Evolutionary conservation across 1,140 invertebrate genomes (phyloP).

Genomic region (Scylla paramamosain): DNA sequence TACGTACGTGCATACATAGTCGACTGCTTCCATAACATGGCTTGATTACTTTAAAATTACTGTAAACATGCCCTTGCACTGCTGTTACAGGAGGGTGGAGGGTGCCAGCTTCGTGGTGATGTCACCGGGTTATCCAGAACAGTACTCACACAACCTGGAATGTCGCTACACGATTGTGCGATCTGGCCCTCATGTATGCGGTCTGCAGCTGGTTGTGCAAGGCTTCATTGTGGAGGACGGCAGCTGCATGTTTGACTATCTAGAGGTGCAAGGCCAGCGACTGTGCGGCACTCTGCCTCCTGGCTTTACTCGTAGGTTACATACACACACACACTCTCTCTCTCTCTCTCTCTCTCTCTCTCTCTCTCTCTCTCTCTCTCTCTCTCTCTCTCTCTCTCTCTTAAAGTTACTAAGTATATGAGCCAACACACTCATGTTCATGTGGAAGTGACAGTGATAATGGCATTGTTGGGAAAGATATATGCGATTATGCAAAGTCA

Average conservation of each 20-base stretch:
- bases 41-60: too few relatives aligned
- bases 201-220: constrained; percentile 50
- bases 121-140: constrained; percentile 39
- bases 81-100: constrained; percentile 35
- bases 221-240: constrained; percentile 59
- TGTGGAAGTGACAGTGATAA: too few relatives aligned
- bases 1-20: too few relatives aligned
- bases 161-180: constrained; percentile 45
- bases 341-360: neutral
- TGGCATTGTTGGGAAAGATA: too few relatives aligned
- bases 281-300: constrained; percentile 50
- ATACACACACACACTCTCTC: neutral
- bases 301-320: constrained; percentile 58
- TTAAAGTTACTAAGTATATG: neutral
- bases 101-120: neutral
- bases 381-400: constrained; percentile 45
- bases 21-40: too few relatives aligned
- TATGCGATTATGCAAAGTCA: too few relatives aligned
- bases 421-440: too few relatives aligned
- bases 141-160: constrained; percentile 60
- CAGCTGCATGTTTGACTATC: constrained; percentile 71
- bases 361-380: constrained; percentile 50
- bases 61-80: too few relatives aligned
- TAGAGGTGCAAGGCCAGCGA: constrained; percentile 67
- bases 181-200: neutral